Evolutionary conservation across 2,888 invertebrate genomes (phyloP), one percentile per base, ranked within the genome.

Genomic region (Thysanoteuthis rhombus): DNA sequence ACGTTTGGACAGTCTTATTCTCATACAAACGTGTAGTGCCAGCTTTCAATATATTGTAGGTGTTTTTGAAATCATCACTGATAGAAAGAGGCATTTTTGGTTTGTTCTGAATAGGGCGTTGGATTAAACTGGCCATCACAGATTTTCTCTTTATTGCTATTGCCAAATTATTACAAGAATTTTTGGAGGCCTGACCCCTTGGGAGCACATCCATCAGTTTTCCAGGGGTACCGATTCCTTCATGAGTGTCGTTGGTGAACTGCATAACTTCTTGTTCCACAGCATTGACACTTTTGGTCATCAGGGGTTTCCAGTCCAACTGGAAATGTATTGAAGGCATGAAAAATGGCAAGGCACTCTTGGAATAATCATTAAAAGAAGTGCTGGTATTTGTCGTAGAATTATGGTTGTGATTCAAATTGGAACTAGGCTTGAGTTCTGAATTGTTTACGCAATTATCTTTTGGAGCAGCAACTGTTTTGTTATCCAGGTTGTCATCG

Each of bases 311-410:
- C 38, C 52, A 93, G 22, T 58, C 93, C 58, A 47, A 58, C 52
- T 58, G 45, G 38, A 58, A 47, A 38, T 93, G 93, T 93, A 93
- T 93, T 22, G 93, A 93, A 47, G 93, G 93, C 93, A 93, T 93
- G 52, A 38, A 93, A 39, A 93, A 93, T 47, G 93, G 93, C 32
- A 93, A 92, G 6, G n/a, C 28, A 45, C 19, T 91, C 25, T 91
- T 91, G 91, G 91, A 91, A 45, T 39, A 8, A n/a, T 91, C 75
- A n/a, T 75, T 75, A n/a, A 75, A 75, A 75, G 10, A 75, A n/a
- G n/a, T 10, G 16, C 10, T 36, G 25, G 25, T 25, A n/a, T 75
- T 75, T 36, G 75, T 75, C 16, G 75, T n/a, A 75, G 75, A 75
- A 75, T 75, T 75, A 1, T n/a, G n/a, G 36, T 75, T 75, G 3